A percentile compares a stretch with the other conserved stretches of the same genome.
Evolutionary conservation across 1,140 invertebrate genomes (phyloP).

Genomic region (Tetramorium parvispinum): DNA sequence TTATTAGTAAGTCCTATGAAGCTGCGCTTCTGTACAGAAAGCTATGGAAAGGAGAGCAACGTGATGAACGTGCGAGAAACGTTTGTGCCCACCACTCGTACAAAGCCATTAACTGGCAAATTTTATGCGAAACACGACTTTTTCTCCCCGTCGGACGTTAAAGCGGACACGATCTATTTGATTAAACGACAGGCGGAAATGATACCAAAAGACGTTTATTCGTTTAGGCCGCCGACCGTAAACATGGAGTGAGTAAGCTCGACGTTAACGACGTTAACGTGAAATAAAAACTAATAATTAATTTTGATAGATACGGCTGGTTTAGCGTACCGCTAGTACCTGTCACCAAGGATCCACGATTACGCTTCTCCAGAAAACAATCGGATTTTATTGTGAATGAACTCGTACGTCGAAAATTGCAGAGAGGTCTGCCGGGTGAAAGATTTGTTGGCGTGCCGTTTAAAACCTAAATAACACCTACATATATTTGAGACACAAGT

Average conservation of each 20-base stretch:
- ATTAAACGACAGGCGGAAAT: conserved; percentile 68
- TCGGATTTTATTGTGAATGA: conserved; percentile 78
- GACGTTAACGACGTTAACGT: neutral
- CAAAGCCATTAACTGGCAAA: conserved; percentile 76
- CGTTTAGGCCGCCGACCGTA: conserved; percentile 74
- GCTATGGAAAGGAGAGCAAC: conserved; percentile 76
- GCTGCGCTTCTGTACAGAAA: conserved; percentile 75
- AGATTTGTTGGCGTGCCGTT: conserved; percentile 78
- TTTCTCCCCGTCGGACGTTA: conserved; percentile 55
- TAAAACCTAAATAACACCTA: conserved; percentile 50
- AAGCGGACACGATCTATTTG: conserved; percentile 75
- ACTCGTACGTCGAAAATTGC: conserved; percentile 71
- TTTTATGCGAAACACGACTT: conserved; percentile 81
- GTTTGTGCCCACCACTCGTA: conserved; percentile 68
- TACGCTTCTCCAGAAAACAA: conserved; percentile 75
- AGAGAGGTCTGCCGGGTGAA: conserved; percentile 66
- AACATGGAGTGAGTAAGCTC: conserved; percentile 79
- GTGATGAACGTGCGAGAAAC: conserved; percentile 70
- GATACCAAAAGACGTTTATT: conserved; percentile 75
- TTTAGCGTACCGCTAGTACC: conserved; percentile 72
- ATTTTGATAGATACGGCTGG: conserved; percentile 80
- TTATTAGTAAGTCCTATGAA: neutral
- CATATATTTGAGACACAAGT: too few relatives aligned
- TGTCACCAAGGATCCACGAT: conserved; percentile 73
- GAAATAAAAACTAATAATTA: neutral